Conservation (phyloP, 2,113 vertebrate genomes). For the Planiliza haematocheilus region DNA sequence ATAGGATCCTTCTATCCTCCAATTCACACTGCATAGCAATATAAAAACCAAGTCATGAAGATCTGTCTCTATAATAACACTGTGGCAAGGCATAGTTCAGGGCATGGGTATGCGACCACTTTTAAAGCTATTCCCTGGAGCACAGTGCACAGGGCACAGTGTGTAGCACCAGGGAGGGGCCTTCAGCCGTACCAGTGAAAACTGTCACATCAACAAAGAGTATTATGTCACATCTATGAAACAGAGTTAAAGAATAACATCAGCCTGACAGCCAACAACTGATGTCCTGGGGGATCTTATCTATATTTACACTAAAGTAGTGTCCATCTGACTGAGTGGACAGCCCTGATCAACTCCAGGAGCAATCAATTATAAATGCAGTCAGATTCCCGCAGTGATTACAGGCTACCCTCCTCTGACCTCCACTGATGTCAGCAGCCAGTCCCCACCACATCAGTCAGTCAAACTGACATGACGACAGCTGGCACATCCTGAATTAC, state of each 20-base stretch:
- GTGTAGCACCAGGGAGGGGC: background rate
- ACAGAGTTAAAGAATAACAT: background rate
- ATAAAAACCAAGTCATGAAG: too few relatives aligned
- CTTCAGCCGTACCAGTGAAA: slow-evolving; percentile 16
- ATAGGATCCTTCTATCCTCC: too few relatives aligned
- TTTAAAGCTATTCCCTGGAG: too few relatives aligned
- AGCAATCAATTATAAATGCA: slow-evolving; percentile 77
- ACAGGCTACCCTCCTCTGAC: slow-evolving; percentile 58
- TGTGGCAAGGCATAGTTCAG: too few relatives aligned
- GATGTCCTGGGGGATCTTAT: slow-evolving; percentile 34
- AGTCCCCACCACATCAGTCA: slow-evolving; percentile 28
- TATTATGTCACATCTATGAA: slow-evolving; percentile 8
- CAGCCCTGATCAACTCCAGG: slow-evolving; percentile 68
- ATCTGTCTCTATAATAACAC: too few relatives aligned
- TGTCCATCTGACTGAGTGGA: slow-evolving; percentile 61
- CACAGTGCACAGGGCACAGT: too few relatives aligned
- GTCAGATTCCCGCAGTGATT: slow-evolving; percentile 70
- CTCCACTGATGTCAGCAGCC: slow-evolving; percentile 59
- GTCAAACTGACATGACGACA: slow-evolving; percentile 53
- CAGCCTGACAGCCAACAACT: background rate
- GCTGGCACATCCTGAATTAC: slow-evolving; percentile 56
- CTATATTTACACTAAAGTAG: slow-evolving; percentile 57
- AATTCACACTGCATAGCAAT: too few relatives aligned
- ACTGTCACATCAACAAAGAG: background rate
- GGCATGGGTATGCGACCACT: too few relatives aligned